Base-by-base conservation (phyloP, 2,113 vertebrate species). In the Phylloscopus trochilus region DNA sequence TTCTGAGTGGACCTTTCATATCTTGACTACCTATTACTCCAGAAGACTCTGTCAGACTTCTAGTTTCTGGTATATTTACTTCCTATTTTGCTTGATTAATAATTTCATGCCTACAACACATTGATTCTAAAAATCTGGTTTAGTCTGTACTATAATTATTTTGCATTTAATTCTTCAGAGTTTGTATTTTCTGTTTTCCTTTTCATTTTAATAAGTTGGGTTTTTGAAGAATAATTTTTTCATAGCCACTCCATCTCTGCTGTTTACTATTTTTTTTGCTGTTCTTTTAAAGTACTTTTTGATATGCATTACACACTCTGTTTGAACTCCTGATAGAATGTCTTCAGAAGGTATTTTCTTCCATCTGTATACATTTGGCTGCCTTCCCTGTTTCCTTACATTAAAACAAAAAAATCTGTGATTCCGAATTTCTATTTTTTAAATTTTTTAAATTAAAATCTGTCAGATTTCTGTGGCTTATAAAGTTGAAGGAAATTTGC, bases 171-270 rank as follows among this genome's bases (percentile, higher is more conserved):
- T 33, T 80, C 1, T 46, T 49, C 8, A 31, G 64, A 37, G 10
- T 19, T 64, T 26, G 13, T 44, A 23, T n/a, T 67, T 73, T 62
- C 6, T 53, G 7, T 41, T 90, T 89, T 67, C 7, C 3, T 44
- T 56, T 78, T 41, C 3, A 1, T 33, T 74, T 74, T 75, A 72
- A 33, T 35, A 35, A 6, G 11, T 5, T 37, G 24, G 8, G 23
- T 60, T 83, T 85, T 69, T 66, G 3, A 72, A 82, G 18, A 59
- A 70, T 8, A 44, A 5, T 3, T 30, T 69, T 89, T 82, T 67
- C n/a, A 52, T 26, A 37, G 8, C 8, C 1, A 1, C 4, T 5
- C 7, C 15, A 28, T 72, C 28, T 41, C 26, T 55, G 4, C 7
- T 60, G 7, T 41, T 83, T 73, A 64, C 7, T 4, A 18, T 47